Evolutionary conservation across 2,888 invertebrate genomes (phyloP), one percentile per base, ranked within the genome.

Genomic region (Drepana falcataria): DNA sequence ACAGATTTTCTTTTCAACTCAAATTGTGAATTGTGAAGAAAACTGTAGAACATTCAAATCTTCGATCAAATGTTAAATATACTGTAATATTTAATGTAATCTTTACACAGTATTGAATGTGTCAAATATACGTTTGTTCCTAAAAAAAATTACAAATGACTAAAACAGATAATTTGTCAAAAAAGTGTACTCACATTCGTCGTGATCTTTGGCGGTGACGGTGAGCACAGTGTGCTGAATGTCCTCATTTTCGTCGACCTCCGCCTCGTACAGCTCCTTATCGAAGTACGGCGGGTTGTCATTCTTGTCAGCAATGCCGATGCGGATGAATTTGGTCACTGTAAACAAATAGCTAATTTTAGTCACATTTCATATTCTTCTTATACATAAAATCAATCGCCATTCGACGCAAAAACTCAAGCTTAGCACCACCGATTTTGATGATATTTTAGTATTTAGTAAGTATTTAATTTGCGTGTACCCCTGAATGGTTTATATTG

Each of bases 241-340:
- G 82, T 98, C 98, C 89, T 98, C 97, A 94, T 98, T 98, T 87
- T 98, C 98, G 91, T 98, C 98, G 78, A 98, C 98, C 91, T 98
- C 98, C 76, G 98, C 98, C 91, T 97, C 97, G 91, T 98, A 98
- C 75, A 98, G 93, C 77, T 96, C 96, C 92, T 98, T 98, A 93
- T 97, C 98, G 92, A 99, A 99, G 91, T 97, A 97, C 64, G 99
- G 99, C 62, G 98, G 97, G 92, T 99, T 99, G 94, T 99, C 99
- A 95, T 99, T 99, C 93, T 98, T 98, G 93, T 99, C 99, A 73
- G 98, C 98, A 82, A 99, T 98, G 76, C 97, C 98, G 91, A 99
- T 98, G 73, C 98, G 97, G 91, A 98, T 98, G 92, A 98, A 98
- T 93, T 98, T 98, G 69, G 98, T 98, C 90, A 98, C 98, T 98